Base-by-base conservation (phyloP, 2,888 invertebrate genomes). In the Eudemis profundana region DNA sequence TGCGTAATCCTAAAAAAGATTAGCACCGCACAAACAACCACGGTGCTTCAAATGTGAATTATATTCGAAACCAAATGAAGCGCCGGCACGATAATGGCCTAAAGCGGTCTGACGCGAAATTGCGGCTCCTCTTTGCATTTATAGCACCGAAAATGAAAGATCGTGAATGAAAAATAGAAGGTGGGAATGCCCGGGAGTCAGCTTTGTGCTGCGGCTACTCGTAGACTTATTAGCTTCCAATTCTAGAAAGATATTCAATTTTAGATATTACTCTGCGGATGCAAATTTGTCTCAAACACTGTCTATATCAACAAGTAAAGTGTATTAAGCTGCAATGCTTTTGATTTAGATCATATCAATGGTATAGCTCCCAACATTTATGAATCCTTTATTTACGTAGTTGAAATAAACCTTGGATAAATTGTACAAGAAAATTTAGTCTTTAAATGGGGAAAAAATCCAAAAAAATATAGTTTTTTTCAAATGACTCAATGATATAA, bases 111-210 rank as follows among this genome's bases (percentile, higher is more conserved):
- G 74, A 75, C 74, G 73, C 72, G 70, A 77, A 82, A 84, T 83
- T 82, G 82, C 79, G 77, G 69, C 74, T 76, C 77, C 79, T 78
- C 83, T 85, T 84, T 85, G 85, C 85, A 86, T 87, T 85, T 85
- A 84, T 78, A 84, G 81, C 77, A 83, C 82, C 83, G 77, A 82
- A 83, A 85, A 85, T 84, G 82, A 83, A 85, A 83, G 76, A 82
- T 81, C 78, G 75, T 72, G 73, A 74, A 70, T 72, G 77, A 78
- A 79, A 81, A 82, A 79, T 80, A 74, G 72, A 80, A 79, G 57
- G 64, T 72, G 72, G 69, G 69, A 71, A 71, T 71, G 69, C 44
- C 46, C 38, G 54, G 14, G 53, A 50, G 49, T 36, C 33, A 51
- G 65, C 53, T 51, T 61, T 47, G 63, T 46, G 49, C 33, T 14